A percentile compares a stretch with the other conserved stretches of the same genome.
These are phyloP conservation scores for Leptinotarsa lineolata DNA, from an alignment of 1,140 invertebrate species.

Conservation along the genomic window DNA sequence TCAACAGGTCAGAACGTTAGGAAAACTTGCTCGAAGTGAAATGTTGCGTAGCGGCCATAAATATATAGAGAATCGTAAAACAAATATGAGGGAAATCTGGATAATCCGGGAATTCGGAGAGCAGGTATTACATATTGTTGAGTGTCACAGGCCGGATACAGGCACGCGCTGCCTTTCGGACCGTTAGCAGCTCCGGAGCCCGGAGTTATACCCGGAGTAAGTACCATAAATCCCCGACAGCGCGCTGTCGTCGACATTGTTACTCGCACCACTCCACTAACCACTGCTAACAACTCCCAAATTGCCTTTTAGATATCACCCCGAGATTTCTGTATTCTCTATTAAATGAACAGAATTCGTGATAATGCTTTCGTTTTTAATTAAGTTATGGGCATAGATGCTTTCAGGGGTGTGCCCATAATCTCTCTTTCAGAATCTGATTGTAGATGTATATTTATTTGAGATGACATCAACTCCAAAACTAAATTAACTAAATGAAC, in stretches of 20 bases:
- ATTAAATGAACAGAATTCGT: background rate
- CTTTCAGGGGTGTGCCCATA: background rate
- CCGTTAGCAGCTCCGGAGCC: conserved; percentile 31
- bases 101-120: conserved; percentile 38
- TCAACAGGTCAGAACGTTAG: background rate
- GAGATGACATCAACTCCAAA: too few species aligned
- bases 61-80: conserved; percentile 40
- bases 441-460: too few species aligned
- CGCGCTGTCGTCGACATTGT: conserved; percentile 47
- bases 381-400: background rate
- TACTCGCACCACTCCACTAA: conserved; percentile 51
- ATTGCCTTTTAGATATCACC: conserved; percentile 52
- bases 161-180: conserved; percentile 45
- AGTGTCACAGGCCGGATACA: conserved; percentile 42
- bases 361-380: background rate
- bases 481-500: too few species aligned
- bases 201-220: conserved; percentile 36
- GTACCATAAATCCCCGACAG: conserved; percentile 48
- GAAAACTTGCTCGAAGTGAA: background rate
- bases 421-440: too few species aligned
- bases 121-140: conserved; percentile 39
- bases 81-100: conserved; percentile 45
- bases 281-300: conserved; percentile 55
- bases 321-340: conserved; percentile 28
- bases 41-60: conserved; percentile 30